Evolutionary conservation across 2,797 vertebrate genomes (phyloP).

Genomic region (Labeo calbasu): DNA sequence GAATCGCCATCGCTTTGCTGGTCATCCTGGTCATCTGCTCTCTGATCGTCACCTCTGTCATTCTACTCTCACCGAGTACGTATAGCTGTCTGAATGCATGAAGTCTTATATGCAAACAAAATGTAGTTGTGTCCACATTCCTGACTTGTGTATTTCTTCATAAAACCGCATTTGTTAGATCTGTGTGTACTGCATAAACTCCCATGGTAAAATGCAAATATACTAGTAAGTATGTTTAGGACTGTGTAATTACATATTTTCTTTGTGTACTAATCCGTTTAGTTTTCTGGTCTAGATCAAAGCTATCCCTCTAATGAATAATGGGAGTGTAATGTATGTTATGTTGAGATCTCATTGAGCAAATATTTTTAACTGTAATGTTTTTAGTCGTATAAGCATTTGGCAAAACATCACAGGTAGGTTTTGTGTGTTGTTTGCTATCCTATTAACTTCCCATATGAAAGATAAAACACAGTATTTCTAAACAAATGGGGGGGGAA

Average conservation of each 20-base stretch:
- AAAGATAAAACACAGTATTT: background rate
- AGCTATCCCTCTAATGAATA: conserved; percentile 61
- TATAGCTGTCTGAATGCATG: conserved; percentile 32
- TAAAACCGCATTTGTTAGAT: background rate
- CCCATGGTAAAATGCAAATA: conserved; percentile 43
- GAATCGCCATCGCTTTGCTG: conserved; percentile 95
- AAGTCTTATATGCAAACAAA: background rate
- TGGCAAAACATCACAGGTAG: conserved; percentile 65
- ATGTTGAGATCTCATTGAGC: conserved; percentile 65
- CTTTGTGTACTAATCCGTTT: background rate
- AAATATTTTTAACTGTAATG: conserved; percentile 69
- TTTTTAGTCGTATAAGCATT: conserved; percentile 67
- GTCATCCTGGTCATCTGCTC: conserved; percentile 98
- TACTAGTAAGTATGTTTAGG: conserved; percentile 58
- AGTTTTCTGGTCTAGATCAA: conserved; percentile 8
- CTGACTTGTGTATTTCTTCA: background rate
- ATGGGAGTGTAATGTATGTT: conserved; percentile 67
- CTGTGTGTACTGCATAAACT: conserved; percentile 9
- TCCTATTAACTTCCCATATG: background rate
- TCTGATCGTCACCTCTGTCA: conserved; percentile 96
- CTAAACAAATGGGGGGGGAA: background rate
- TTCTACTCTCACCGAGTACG: conserved; percentile 94
- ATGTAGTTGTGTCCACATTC: background rate
- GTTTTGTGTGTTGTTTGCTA: background rate
- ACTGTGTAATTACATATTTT: background rate